Conservation (phyloP, 2,113 vertebrate species). For the Callionymus lyra region DNA sequence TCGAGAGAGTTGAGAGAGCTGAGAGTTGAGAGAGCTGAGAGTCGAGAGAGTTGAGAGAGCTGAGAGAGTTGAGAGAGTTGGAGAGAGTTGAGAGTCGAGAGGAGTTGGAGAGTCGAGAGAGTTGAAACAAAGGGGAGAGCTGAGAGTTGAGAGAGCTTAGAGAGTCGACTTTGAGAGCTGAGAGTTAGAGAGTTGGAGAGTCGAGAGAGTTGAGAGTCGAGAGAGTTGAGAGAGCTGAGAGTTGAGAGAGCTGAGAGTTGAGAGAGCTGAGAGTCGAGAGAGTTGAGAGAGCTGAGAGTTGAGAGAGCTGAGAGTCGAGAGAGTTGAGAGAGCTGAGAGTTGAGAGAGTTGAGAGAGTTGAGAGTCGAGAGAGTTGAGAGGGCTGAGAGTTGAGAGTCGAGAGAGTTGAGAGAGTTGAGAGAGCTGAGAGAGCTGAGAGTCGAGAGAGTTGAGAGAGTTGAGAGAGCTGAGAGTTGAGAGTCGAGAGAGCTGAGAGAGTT, state of each 20-base stretch:
- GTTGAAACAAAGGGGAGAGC: not conserved
- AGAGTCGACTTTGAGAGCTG: not conserved
- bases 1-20: not conserved
- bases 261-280: too few species aligned
- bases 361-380: too few species aligned
- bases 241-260: not conserved
- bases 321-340: not conserved
- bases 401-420: too few species aligned
- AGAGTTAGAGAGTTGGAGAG: not conserved
- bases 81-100: not conserved
- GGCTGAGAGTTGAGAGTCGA: constrained; percentile 1
- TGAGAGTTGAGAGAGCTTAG: not conserved
- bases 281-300: not conserved
- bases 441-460: not conserved
- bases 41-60: not conserved
- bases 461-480: constrained; percentile 1
- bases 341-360: not conserved
- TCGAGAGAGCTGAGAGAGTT: too few species aligned
- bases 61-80: not conserved
- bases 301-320: constrained; percentile 1
- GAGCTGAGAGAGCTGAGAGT: not conserved
- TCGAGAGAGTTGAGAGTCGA: not conserved
- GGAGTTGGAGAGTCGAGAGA: constrained; percentile 1
- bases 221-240: not conserved
- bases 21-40: not conserved